Evolutionary conservation across 2,113 vertebrate genomes (phyloP).

Genomic region (Myanophis thanlyinensis): DNA sequence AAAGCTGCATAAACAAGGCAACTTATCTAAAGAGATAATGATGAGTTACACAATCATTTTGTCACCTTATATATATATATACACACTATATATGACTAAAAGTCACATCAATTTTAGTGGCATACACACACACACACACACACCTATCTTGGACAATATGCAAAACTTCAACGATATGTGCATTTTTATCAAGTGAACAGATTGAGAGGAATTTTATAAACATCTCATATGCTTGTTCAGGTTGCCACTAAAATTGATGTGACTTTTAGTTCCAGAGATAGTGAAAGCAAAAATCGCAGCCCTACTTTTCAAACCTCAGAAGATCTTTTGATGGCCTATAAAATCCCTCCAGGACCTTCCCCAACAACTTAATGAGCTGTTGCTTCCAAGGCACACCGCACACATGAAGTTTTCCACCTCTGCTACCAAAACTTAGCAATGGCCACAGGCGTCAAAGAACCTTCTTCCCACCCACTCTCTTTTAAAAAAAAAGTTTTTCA

Average conservation of each 20-base stretch:
- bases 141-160: too few relatives aligned
- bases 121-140: too few relatives aligned
- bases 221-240: neutral
- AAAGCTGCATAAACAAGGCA: neutral
- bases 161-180: too few relatives aligned
- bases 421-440: neutral
- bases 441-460: neutral
- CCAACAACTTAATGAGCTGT: neutral
- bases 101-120: too few relatives aligned
- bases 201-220: conserved; percentile 4
- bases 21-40: neutral
- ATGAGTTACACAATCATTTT: neutral
- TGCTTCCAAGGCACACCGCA: conserved; percentile 38
- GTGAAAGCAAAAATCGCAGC: conserved; percentile 40
- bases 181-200: conserved; percentile 8
- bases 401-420: neutral
- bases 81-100: too few relatives aligned
- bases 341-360: conserved; percentile 1
- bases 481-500: neutral
- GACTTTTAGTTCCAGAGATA: conserved; percentile 36
- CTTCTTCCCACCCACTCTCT: neutral
- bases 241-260: conserved; percentile 28
- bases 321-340: conserved; percentile 44
- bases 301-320: conserved; percentile 28
- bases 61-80: neutral